Conservation (phyloP, 2,797 vertebrate species). For the Acanthornis magna region DNA sequence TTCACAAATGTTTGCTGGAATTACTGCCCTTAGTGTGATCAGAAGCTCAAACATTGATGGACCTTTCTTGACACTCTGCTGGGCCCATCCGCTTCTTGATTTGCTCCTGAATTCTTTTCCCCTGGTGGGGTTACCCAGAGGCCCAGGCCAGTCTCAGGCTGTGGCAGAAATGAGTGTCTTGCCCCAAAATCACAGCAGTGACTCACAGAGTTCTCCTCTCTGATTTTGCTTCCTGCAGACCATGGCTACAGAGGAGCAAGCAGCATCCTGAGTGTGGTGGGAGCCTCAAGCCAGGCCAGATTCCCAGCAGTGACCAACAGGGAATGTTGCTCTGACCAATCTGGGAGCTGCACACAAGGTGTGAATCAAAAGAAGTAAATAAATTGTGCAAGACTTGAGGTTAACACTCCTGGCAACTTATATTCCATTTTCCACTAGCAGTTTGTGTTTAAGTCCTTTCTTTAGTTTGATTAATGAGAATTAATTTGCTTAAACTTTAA, state of each 20-base stretch:
- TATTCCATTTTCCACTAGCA: background rate
- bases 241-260: constrained; percentile 60
- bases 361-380: constrained; percentile 48
- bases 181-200: background rate
- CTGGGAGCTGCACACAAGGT: constrained; percentile 1
- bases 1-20: background rate
- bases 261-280: constrained; percentile 49
- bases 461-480: background rate
- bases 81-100: background rate
- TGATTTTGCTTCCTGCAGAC: constrained; percentile 41
- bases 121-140: background rate
- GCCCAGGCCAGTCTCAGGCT: background rate
- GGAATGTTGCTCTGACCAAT: background rate
- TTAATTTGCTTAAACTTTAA: constrained; percentile 11
- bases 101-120: background rate
- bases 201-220: background rate
- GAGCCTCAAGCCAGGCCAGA: background rate
- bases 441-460: constrained; percentile 11
- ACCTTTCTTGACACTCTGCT: background rate
- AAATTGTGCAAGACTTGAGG: constrained; percentile 21
- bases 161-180: background rate
- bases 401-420: background rate
- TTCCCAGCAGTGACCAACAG: background rate
- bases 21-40: background rate
- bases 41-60: background rate